Percentiles rank a stretch among this genome's conserved stretches.
Evolutionary conservation across 1,140 invertebrate species (phyloP).

Genomic region (Lepidurus apus): DNA sequence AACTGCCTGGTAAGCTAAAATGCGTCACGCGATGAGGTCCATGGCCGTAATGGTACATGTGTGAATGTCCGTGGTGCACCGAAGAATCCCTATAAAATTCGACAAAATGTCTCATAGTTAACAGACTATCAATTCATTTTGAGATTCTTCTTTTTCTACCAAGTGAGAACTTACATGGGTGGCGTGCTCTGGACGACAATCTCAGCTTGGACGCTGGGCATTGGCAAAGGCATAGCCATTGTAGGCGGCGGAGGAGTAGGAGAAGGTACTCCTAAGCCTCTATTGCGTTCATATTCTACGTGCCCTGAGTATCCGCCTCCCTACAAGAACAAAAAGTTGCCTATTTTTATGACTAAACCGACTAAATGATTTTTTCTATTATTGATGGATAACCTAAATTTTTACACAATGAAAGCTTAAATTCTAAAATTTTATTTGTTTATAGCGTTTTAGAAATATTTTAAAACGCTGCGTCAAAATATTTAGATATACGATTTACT

Average conservation of each 20-base stretch:
- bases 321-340: background rate
- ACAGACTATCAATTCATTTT: background rate
- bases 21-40: constrained; percentile 49
- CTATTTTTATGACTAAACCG: too few relatives aligned
- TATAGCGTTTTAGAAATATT: too few relatives aligned
- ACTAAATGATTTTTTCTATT: too few relatives aligned
- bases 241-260: constrained; percentile 39
- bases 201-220: constrained; percentile 39
- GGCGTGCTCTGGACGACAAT: constrained; percentile 43
- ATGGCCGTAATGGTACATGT: constrained; percentile 59
- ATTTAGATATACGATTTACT: too few relatives aligned
- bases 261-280: constrained; percentile 21
- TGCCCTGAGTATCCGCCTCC: constrained; percentile 1
- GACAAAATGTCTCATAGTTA: constrained; percentile 34
- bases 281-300: background rate
- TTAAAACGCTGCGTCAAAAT: too few relatives aligned
- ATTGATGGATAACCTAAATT: too few relatives aligned
- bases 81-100: constrained; percentile 40
- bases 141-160: background rate
- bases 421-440: too few relatives aligned
- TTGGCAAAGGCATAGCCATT: constrained; percentile 41
- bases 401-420: too few relatives aligned
- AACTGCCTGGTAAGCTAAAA: constrained; percentile 40
- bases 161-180: background rate
- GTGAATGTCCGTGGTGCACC: constrained; percentile 59